Base-by-base conservation (phyloP, 2,113 vertebrate species). In the Heloderma charlesbogerti region DNA sequence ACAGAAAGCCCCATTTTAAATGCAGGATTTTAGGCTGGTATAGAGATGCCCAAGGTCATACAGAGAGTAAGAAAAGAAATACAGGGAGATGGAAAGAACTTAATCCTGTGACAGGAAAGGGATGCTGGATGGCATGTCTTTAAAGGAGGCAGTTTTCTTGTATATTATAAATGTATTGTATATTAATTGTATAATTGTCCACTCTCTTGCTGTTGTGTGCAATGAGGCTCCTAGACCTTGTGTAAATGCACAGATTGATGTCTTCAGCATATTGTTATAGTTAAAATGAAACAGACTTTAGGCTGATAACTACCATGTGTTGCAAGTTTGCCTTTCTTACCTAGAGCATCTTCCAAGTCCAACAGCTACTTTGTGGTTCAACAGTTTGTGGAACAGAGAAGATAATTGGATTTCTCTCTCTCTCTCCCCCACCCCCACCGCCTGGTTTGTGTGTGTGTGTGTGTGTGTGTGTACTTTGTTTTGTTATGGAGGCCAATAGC, bases 251-350 rank as follows among this genome's bases (percentile, higher is more conserved):
- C 48, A 93, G 79, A 92, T 43, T 72, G 57, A 3, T 84, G 45
- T 69, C 66, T 85, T 66, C 29, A 60, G 69, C 40, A 40, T 77
- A 6, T 54, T 90, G 48, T 71, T 77, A 85, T 16, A 85, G 43
- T 83, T 87, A 43, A 81, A 92, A 92, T 66, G 22, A 40, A 57
- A 51, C 54, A 92, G 43, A 8, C 29, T 85, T 29, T 84, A 54
- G 82, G 87, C 18, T 92, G 91, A 93, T 88, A 74, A 87, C 43
- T 92, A 84, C 74, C 60, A 88, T 31, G 22, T 84, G 43, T 88
- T 75, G 51, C 22, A 34, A 9, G 57, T 69, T 88, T 92, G 66
- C 31, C 27, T 34, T 51, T 15, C 54, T 88, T 78, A 77, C 10
- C 89, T 77, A 69, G 57, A 85, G 18, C 0, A 0, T 83, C 84